Base-by-base conservation (phyloP, 2,888 invertebrate genomes). In the Eupithecia tripunctaria region DNA sequence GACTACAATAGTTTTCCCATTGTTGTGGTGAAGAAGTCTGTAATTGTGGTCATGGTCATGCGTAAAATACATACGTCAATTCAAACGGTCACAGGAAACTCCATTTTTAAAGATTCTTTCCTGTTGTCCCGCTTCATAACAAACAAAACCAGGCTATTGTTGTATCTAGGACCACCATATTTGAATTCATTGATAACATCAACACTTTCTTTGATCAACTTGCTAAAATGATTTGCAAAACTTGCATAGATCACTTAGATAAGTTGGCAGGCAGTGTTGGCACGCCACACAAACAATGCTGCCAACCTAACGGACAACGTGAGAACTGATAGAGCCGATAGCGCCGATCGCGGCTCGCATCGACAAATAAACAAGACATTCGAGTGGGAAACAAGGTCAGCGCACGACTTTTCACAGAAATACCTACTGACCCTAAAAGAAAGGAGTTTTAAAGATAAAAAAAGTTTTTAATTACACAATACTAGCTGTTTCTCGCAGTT, bases 241-340 rank as follows among this genome's bases (percentile, higher is more conserved):
- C n/a, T 70, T 56, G 71, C 66, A 64, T 25, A 25, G 68, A 63
- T 14, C 21, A 51, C 1, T 14, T 21, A n/a, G n/a, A 63, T n/a
- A 32, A 10, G 36, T 36, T 32, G 63, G 63, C 21, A 21, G 10
- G 56, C 56, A 12, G 56, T 56, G 29, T 25, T 67, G 68, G 71
- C 56, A 56, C 65, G 47, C 76, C 79, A 74, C 69, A 71, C 72
- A 72, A 72, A 79, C 76, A 79, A 78, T 75, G 74, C 75, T 79
- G 79, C 72, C 77, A 78, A 78, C 73, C 43, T 79, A 78, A 77
- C 79, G 78, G 79, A 25, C 21, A 36, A 64, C 68, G 78, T 76
- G 77, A 74, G 75, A 76, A 70, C 47, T 70, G 67, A 74, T 74
- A 72, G 67, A 56, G 56, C 63, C 64, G 73, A 70, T 73, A 73